Evolutionary conservation across 2,888 invertebrate species (phyloP).

Genomic region (Epicampocera succincta): DNA sequence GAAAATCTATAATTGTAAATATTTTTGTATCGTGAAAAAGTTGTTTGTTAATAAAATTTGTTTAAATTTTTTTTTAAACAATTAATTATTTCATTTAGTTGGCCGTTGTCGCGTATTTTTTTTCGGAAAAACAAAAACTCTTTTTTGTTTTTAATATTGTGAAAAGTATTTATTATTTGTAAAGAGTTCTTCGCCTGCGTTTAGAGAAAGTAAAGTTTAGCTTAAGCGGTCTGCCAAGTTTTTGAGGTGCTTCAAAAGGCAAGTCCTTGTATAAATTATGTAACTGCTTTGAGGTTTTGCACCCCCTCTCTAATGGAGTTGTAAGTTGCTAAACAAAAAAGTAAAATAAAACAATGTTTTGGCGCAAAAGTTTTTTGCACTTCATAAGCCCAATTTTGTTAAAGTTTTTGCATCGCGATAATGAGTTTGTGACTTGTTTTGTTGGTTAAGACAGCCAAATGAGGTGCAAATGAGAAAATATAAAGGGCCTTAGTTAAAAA

Average conservation of each 20-base stretch:
- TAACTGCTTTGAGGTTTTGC: not conserved
- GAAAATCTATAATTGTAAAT: constrained; percentile 31
- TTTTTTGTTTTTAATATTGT: not conserved
- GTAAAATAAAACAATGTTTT: constrained; percentile 2
- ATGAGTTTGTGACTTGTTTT: constrained; percentile 2
- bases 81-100: not conserved
- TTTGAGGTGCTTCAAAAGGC: constrained; percentile 16
- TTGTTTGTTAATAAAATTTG: constrained; percentile 70
- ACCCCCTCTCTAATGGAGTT: constrained; percentile 6
- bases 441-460: not conserved
- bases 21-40: no score
- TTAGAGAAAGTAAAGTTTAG: not conserved
- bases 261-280: not conserved
- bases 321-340: constrained; percentile 19
- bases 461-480: not conserved
- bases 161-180: not conserved
- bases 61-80: no score
- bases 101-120: constrained; percentile 11
- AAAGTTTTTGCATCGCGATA: not conserved
- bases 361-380: constrained; percentile 42
- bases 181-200: not conserved
- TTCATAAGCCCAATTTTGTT: constrained; percentile 52
- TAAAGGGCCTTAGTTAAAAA: no score
- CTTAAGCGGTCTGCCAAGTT: constrained; percentile 19
- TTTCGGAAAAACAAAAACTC: not conserved